Evolutionary conservation across 2,113 vertebrate species (phyloP), one percentile per base, ranked within the genome.

Genomic region (Coregonus clupeaformis): DNA sequence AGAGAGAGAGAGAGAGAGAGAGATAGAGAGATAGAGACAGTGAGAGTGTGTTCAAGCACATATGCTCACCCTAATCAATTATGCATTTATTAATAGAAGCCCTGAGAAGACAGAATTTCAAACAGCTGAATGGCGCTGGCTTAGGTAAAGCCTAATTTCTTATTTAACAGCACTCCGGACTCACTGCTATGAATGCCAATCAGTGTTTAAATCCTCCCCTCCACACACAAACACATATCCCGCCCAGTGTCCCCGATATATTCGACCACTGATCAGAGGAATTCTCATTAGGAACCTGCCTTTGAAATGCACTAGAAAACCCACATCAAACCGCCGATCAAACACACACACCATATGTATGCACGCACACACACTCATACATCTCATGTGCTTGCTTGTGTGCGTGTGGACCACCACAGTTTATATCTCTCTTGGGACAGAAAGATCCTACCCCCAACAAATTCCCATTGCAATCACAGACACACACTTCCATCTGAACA

Each of bases 81-180:
- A 91, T 91, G 89, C 85, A 92, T 91, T 91, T 90, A 91, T 92
- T 91, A 92, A 90, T 87, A 92, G 89, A 88, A 88, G 90, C 87
- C 88, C 85, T 89, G 91, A 89, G 89, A 91, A 90, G 90, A 89
- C 87, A 88, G 87, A 87, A 89, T 92, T 91, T 91, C 87, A 90
- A 91, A 91, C 87, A 91, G 89, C 88, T 87, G 87, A 91, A 92
- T 87, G 84, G 82, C 85, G 89, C 90, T 52, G 89, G 86, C 85
- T 89, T 91, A 89, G 88, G 90, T 91, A 89, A 92, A 91, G 89
- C 88, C 89, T 91, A 90, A 92, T 91, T 90, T 91, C 90, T 90
- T 90, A 90, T 91, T 91, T 92, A 90, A 90, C 85, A 88, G 89
- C 90, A 80, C 87, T 89, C 86, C 85, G 76, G 88, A 80, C 82